phyloP scores from a whole-genome alignment of 2,113 vertebrate genomes.

The Piaya cayana region DNA sequence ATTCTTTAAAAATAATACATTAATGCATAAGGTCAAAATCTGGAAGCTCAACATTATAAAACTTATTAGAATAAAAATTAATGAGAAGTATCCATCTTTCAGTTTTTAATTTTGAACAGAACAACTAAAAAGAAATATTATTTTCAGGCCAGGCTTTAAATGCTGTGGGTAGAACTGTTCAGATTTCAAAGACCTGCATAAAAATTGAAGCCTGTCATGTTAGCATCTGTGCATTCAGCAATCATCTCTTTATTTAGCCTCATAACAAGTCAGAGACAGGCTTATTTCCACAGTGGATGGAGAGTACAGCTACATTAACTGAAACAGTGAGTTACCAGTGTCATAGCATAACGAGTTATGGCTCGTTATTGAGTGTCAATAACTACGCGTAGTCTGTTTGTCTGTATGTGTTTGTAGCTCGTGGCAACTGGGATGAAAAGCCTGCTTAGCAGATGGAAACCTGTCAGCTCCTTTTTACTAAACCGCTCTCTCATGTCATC shows the following conservation, averaged over 20 bases:
- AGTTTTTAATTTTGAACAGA: not conserved
- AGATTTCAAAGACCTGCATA: not conserved
- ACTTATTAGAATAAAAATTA: not conserved
- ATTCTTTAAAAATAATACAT: not conserved
- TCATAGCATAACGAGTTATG: not conserved
- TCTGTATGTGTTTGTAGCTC: not conserved
- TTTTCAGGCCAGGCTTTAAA: not conserved
- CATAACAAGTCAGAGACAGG: not conserved
- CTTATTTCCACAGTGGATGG: not conserved
- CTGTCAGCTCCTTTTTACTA: not conserved
- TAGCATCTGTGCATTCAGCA: not conserved
- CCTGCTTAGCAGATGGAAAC: constrained; percentile 14
- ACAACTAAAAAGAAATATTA: not conserved
- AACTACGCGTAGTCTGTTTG: not conserved
- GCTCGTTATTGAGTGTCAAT: not conserved
- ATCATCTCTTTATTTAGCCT: not conserved
- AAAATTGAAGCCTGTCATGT: not conserved
- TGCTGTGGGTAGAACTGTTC: not conserved
- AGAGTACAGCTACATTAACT: not conserved
- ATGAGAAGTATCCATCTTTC: not conserved
- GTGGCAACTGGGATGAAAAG: not conserved
- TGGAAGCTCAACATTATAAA: not conserved
- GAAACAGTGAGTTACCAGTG: not conserved
- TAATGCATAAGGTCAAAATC: not conserved
- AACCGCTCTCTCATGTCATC: not conserved